Base-by-base conservation (phyloP, 1,140 invertebrate genomes). In the Drosophila murphyi region DNA sequence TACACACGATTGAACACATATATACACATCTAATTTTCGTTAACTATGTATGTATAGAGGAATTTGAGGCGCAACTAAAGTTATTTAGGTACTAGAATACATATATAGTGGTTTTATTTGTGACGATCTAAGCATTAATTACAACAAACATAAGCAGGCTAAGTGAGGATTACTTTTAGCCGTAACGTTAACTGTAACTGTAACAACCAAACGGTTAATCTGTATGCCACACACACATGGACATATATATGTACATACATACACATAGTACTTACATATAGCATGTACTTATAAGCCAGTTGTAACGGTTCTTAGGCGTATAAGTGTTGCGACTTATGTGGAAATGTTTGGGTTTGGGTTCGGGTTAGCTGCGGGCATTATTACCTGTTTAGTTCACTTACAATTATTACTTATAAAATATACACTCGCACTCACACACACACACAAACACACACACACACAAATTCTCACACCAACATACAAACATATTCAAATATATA, bases 241-340 rank as follows among this genome's bases (percentile, higher is more conserved):
- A 41, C 39, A 43, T 37, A 80, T 59, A 82, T 63, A 75, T 39
- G 72, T 52, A 76, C 41, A 78, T 45, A 76, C 61, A 78, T 60
- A 72, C 81, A 76, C 77, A 82, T 75, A 71, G 10, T 47, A 54
- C 39, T 34, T 76, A 78, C 45, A 60, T 78, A 65, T 75, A 76
- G 80, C 57, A 72, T 71, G 64, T 72, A 69, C 76, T 81, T 80
- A 75, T 88, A 83, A 71, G 68, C 61, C 83, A 80, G 76, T 68
- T 80, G 72, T 88, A 87, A 83, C 80, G 67, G 72, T 82, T 88
- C 62, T 80, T 88, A 88, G 85, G 64, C 73, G 67, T 89, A 73
- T 88, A 87, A 85, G 83, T 87, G 82, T 87, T 87, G 82, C 83
- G 48, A 78, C 68, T 87, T 86, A 75, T 69, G 47, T 70, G 57